Evolutionary conservation across 2,888 invertebrate genomes (phyloP).

Genomic region (Tachina lurida): DNA sequence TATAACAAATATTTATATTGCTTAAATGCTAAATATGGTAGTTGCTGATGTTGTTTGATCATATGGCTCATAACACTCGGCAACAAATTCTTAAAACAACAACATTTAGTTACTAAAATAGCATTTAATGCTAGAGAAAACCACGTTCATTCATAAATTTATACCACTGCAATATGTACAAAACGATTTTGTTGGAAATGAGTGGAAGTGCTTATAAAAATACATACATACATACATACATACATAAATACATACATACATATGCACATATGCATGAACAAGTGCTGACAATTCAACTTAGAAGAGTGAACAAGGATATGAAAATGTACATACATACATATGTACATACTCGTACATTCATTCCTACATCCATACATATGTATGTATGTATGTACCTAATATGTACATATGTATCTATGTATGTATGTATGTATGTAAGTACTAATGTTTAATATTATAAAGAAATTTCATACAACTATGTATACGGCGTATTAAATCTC

Average conservation of each 20-base stretch:
- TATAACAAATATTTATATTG: conserved; percentile 44
- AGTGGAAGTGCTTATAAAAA: background rate
- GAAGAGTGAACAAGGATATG: conserved; percentile 1
- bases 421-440: conserved; percentile 37
- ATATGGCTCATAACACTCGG: conserved; percentile 54
- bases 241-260: background rate
- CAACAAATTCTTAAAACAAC: conserved; percentile 62
- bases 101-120: conserved; percentile 55
- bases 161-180: background rate
- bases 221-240: background rate
- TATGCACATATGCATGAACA: background rate
- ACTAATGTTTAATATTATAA: conserved; percentile 22
- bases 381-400: no score
- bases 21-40: conserved; percentile 52
- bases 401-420: background rate
- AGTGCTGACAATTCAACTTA: conserved; percentile 18
- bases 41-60: conserved; percentile 66
- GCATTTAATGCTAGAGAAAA: conserved; percentile 46
- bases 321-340: background rate
- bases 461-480: background rate
- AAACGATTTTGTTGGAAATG: background rate
- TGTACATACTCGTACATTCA: no score
- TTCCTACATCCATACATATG: no score
- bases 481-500: background rate
- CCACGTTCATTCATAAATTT: conserved; percentile 19